A percentile compares a stretch with the other conserved stretches of the same genome.
Evolutionary conservation across 2,888 invertebrate species (phyloP).

Genomic region (Brenthis ino): DNA sequence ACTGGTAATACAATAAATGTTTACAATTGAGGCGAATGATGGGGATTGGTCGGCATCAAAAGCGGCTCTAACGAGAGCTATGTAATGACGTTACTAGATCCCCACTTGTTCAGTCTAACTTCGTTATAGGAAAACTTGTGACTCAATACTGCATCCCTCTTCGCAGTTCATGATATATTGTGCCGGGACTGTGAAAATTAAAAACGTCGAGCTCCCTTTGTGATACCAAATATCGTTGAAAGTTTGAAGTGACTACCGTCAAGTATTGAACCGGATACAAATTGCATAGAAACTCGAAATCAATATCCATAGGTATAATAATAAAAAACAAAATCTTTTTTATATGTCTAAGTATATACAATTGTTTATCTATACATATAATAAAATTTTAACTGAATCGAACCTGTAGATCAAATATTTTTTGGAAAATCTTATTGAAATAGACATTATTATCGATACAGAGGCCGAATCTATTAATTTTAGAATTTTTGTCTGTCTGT

Average conservation of each 20-base stretch:
- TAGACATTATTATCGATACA: no score
- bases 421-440: no score
- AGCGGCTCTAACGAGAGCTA: constrained; percentile 35
- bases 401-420: no score
- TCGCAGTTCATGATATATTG: constrained; percentile 24
- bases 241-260: constrained; percentile 10
- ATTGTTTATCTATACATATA: no score
- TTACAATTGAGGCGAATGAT: constrained; percentile 36
- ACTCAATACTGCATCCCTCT: constrained; percentile 19
- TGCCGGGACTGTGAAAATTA: constrained; percentile 17
- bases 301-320: not conserved
- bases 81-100: constrained; percentile 54
- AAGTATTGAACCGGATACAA: constrained; percentile 10
- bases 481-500: no score
- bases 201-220: constrained; percentile 13
- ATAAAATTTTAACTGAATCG: no score
- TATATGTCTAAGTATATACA: not conserved
- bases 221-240: constrained; percentile 23
- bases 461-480: no score
- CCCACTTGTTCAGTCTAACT: constrained; percentile 60
- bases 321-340: not conserved
- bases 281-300: constrained; percentile 3
- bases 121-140: constrained; percentile 57
- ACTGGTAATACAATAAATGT: constrained; percentile 34
- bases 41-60: constrained; percentile 41